phyloP scores from a whole-genome alignment of 1,140 invertebrate species.

The Ceratosolen solmsi region DNA sequence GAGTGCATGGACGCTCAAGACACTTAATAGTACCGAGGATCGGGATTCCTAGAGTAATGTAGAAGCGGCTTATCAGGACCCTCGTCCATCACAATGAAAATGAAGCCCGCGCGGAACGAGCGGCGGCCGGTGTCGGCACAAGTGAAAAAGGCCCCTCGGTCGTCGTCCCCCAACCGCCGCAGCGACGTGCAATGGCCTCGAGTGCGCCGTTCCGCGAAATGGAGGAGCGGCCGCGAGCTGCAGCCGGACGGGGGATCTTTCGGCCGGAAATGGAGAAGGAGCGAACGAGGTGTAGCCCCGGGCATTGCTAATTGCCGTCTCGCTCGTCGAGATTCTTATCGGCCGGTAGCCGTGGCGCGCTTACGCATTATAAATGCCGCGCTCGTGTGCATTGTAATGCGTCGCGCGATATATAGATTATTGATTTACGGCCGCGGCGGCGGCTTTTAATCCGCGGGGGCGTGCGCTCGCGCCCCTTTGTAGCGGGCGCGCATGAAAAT shows the following conservation, averaged over 20 bases:
- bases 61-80: no score
- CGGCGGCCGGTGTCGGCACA: no score
- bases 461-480: not conserved
- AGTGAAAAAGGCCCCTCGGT: no score
- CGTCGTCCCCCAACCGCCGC: no score
- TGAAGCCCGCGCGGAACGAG: no score
- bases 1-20: no score
- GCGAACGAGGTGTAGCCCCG: not conserved
- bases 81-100: no score
- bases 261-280: not conserved
- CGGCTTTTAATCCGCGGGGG: conserved; percentile 24
- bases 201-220: no score
- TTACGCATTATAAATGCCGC: conserved; percentile 41
- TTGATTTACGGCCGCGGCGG: conserved; percentile 3
- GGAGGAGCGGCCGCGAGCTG: no score
- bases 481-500: not conserved
- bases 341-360: not conserved
- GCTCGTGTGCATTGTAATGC: conserved; percentile 30
- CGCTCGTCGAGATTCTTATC: conserved; percentile 13
- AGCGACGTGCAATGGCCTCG: no score
- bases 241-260: not conserved
- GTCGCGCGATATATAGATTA: conserved; percentile 21
- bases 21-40: no score
- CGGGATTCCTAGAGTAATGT: no score
- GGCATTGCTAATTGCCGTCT: conserved; percentile 41